Evolutionary conservation across 64 coral and sea anemone genomes (phyloP).

Genomic region (Exaiptasia diaphana): DNA sequence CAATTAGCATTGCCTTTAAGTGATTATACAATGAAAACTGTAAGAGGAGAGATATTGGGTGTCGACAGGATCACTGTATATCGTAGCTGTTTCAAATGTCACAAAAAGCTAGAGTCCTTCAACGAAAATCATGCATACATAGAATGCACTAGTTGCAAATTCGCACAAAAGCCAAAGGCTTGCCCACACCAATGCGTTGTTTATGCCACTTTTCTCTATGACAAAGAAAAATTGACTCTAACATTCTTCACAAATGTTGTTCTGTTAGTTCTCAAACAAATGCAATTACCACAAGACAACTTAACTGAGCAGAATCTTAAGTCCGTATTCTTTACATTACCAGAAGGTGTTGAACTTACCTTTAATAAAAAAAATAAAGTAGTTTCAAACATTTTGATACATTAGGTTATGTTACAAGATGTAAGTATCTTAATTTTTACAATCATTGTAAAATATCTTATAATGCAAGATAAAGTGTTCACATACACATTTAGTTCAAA

Average conservation of each 20-base stretch:
- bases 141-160: too few species aligned
- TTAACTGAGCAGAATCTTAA: neutral
- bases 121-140: too few species aligned
- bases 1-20: neutral
- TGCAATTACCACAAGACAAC: neutral
- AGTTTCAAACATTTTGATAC: neutral
- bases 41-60: slow-evolving; percentile 8
- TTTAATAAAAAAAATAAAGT: neutral
- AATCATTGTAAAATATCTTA: too few species aligned
- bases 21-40: neutral
- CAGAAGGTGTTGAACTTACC: neutral
- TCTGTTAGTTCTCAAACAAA: neutral
- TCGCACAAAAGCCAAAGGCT: too few species aligned
- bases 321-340: neutral
- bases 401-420: too few species aligned
- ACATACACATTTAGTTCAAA: too few species aligned
- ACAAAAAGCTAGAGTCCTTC: slow-evolving; percentile 24
- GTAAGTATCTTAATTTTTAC: too few species aligned
- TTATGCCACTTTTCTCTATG: neutral
- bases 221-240: neutral
- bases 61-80: slow-evolving; percentile 16
- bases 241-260: slow-evolving; percentile 17
- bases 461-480: too few species aligned
- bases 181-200: neutral
- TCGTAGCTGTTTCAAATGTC: slow-evolving; percentile 9